phyloP scores from a whole-genome alignment of 2,113 vertebrate genomes.

The Epinephelus cyanopodus region DNA sequence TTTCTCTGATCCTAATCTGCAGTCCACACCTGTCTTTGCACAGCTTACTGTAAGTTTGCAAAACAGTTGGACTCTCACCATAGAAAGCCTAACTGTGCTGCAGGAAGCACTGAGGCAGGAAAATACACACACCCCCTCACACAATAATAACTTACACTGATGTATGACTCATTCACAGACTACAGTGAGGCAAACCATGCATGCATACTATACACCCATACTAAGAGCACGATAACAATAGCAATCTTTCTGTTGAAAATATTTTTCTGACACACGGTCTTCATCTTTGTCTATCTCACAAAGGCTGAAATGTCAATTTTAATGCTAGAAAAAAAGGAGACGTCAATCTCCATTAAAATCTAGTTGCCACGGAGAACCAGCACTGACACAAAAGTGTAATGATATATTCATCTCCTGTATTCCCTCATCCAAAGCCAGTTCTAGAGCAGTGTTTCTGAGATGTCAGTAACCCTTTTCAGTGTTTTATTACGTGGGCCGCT shows the following conservation, averaged over 20 bases:
- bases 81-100: not conserved
- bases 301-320: constrained; percentile 16
- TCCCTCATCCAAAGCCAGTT: not conserved
- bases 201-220: not conserved
- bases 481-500: constrained; percentile 55
- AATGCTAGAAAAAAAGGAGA: not conserved
- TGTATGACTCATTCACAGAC: constrained; percentile 22
- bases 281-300: not conserved
- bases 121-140: not conserved
- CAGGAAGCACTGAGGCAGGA: not conserved
- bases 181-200: constrained; percentile 7
- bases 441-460: not conserved
- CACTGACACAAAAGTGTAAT: constrained; percentile 18
- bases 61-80: not conserved
- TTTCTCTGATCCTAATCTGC: constrained; percentile 9
- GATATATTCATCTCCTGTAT: constrained; percentile 27
- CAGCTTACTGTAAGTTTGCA: not conserved
- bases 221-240: not conserved
- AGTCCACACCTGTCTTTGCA: not conserved
- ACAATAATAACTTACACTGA: not conserved
- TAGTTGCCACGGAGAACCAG: not conserved
- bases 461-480: constrained; percentile 19
- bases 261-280: not conserved
- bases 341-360: not conserved
- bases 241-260: not conserved